Conservation (phyloP, 2,113 vertebrate genomes). For the Rhombomys opimus region DNA sequence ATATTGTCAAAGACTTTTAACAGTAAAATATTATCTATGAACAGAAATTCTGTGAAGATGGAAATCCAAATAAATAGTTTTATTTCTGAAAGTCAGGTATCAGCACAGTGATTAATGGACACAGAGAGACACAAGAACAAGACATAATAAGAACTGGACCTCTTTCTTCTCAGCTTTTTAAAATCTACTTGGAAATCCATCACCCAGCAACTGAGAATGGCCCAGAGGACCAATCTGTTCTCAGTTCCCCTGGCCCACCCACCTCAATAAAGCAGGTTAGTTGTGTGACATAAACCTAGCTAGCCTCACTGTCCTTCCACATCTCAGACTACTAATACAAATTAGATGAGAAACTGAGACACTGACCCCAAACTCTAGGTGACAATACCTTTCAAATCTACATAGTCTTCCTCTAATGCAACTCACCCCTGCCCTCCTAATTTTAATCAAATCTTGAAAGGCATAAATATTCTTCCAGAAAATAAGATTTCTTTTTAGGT, state of each 20-base stretch:
- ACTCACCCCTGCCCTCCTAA: conserved; percentile 57
- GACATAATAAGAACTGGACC: conserved; percentile 5
- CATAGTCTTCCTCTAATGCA: conserved; percentile 63
- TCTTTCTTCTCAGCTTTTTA: conserved; percentile 30
- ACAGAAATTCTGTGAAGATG: background rate
- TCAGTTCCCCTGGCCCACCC: background rate
- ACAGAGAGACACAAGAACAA: conserved; percentile 8
- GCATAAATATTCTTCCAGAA: conserved; percentile 68
- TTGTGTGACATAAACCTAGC: background rate
- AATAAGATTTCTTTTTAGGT: conserved; percentile 70
- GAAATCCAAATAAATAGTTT: background rate
- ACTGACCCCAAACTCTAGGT: conserved; percentile 61
- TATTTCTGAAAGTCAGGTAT: conserved; percentile 28
- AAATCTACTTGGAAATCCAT: conserved; percentile 26
- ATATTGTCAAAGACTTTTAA: conserved; percentile 23
- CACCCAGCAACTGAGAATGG: conserved; percentile 6
- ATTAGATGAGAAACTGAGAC: conserved; percentile 69
- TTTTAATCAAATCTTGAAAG: conserved; percentile 77
- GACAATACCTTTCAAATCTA: conserved; percentile 69
- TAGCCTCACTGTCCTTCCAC: background rate
- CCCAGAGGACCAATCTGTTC: background rate
- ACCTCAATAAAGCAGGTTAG: conserved; percentile 36
- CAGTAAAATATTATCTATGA: conserved; percentile 3
- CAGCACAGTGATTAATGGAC: background rate
- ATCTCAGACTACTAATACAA: conserved; percentile 60